phyloP scores from a whole-genome alignment of 2,888 invertebrate species.

The Spodoptera littoralis region DNA sequence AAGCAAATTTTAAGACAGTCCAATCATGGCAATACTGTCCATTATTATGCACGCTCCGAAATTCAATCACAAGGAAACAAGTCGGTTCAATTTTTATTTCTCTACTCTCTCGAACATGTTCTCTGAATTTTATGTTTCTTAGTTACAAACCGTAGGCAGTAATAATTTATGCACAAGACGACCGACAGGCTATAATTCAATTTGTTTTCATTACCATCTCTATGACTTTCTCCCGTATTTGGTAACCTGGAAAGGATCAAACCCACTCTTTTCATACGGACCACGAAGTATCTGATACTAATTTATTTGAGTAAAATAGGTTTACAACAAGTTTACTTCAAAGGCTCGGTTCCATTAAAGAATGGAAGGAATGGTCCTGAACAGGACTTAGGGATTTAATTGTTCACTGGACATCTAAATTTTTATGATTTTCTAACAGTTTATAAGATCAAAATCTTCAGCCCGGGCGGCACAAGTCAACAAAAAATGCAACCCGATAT shows the following conservation, averaged over 20 bases:
- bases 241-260: slow-evolving; percentile 55
- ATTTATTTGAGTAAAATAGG: no score
- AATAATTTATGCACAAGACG: slow-evolving; percentile 68
- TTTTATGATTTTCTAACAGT: no score
- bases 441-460: no score
- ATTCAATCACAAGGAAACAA: slow-evolving; percentile 18
- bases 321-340: no score
- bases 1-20: slow-evolving; percentile 46
- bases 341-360: no score
- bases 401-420: no score
- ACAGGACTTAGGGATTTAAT: no score
- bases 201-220: slow-evolving; percentile 71
- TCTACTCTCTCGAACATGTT: slow-evolving; percentile 47
- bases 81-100: slow-evolving; percentile 38
- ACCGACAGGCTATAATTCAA: slow-evolving; percentile 69
- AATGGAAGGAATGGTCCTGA: no score
- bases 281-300: no score
- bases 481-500: no score
- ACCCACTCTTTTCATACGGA: no score
- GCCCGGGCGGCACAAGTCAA: no score
- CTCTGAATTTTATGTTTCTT: slow-evolving; percentile 52
- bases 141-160: slow-evolving; percentile 69
- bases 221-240: slow-evolving; percentile 76
- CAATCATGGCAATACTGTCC: slow-evolving; percentile 8
- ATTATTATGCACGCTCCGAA: slow-evolving; percentile 2